Evolutionary conservation across 2,113 vertebrate species (phyloP).

Genomic region (Chlorocebus sabaeus): DNA sequence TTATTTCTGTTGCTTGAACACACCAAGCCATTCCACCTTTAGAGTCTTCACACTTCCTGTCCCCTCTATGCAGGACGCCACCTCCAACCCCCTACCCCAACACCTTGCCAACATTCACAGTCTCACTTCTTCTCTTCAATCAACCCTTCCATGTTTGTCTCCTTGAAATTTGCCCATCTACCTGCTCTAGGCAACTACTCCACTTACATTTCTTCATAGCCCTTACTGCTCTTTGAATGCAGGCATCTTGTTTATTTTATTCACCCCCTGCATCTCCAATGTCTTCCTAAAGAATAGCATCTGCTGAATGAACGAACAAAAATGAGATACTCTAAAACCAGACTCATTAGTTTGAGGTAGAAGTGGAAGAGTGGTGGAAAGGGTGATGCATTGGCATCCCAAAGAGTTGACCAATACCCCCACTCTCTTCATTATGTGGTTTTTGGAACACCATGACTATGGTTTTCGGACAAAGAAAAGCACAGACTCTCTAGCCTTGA

Average conservation of each 20-base stretch:
- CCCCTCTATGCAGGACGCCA: neutral
- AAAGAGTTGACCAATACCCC: neutral
- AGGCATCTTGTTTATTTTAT: neutral
- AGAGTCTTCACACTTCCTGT: neutral
- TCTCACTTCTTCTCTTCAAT: neutral
- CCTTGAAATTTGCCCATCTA: neutral
- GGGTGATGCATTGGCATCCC: neutral
- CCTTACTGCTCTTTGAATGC: neutral
- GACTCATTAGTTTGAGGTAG: neutral
- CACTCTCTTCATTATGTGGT: neutral
- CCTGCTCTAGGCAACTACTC: neutral
- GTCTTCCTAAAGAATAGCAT: neutral
- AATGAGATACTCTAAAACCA: neutral
- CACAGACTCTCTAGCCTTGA: neutral
- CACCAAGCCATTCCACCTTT: neutral
- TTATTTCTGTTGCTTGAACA: neutral
- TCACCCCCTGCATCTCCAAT: neutral
- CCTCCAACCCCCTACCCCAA: fast-evolving
- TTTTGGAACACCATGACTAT: neutral
- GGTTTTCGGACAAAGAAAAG: neutral
- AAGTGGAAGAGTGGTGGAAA: neutral
- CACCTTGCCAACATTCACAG: neutral
- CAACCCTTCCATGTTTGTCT: neutral
- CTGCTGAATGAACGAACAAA: neutral
- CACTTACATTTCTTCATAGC: neutral